Evolutionary conservation across 2,797 vertebrate genomes (phyloP).

Genomic region (Chelmon rostratus): DNA sequence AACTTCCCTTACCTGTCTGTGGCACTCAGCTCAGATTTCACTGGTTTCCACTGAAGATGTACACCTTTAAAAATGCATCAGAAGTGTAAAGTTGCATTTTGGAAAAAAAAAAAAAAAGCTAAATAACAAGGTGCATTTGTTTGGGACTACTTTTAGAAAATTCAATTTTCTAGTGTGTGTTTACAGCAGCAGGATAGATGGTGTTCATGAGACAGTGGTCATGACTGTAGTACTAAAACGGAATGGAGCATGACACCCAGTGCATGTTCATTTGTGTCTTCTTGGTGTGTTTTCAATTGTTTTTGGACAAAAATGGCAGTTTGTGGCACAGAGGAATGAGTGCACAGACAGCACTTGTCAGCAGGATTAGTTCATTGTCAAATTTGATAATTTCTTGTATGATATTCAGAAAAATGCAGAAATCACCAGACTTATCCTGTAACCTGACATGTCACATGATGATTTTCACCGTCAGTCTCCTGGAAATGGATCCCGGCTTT

Average conservation of each 20-base stretch:
- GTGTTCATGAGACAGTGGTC: background rate
- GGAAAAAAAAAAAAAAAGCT: background rate
- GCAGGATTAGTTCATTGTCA: background rate
- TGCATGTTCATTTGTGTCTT: too few relatives aligned
- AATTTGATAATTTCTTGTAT: background rate
- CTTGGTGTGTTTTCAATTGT: too few relatives aligned
- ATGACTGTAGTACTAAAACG: background rate
- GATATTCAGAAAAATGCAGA: too few relatives aligned
- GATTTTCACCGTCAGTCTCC: background rate
- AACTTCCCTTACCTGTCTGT: background rate
- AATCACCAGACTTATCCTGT: background rate
- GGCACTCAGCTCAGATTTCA: background rate
- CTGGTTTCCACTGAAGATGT: background rate
- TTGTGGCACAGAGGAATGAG: too few relatives aligned
- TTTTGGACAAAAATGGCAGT: too few relatives aligned
- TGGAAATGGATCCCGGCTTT: background rate
- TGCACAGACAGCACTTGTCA: background rate
- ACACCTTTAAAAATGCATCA: background rate
- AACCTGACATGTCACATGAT: background rate
- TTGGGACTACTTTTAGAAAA: slow-evolving; percentile 2
- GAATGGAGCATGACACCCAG: background rate
- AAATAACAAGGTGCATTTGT: background rate
- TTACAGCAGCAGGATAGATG: background rate
- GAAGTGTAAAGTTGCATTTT: background rate
- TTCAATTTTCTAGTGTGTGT: background rate